These are phyloP conservation scores for Carapus acus DNA, from an alignment of 2,797 vertebrate genomes.

Conservation along the genomic window DNA sequence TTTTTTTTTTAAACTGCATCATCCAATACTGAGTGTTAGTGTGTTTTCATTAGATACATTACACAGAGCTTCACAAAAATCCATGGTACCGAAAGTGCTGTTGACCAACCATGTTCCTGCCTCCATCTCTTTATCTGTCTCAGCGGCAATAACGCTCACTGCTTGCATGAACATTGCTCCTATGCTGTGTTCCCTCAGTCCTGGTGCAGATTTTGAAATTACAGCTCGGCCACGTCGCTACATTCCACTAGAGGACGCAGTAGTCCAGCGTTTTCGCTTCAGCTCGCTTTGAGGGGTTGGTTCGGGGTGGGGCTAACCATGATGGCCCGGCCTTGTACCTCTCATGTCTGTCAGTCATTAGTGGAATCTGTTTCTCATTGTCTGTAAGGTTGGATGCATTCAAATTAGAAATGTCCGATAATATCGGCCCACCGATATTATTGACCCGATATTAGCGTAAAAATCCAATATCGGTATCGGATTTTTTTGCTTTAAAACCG, in stretches of 20 bases:
- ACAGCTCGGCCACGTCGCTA: conserved; percentile 54
- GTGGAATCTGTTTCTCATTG: conserved; percentile 51
- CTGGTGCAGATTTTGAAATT: conserved; percentile 31
- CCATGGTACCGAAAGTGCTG: conserved; percentile 79
- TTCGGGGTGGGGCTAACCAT: too few relatives aligned
- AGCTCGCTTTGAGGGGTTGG: too few relatives aligned
- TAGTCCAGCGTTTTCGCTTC: conserved; percentile 52
- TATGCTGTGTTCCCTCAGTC: conserved; percentile 21
- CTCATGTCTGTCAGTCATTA: conserved; percentile 52
- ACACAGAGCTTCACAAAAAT: conserved; percentile 70
- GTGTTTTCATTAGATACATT: conserved; percentile 71
- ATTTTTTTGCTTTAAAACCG: too few relatives aligned
- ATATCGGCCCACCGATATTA: too few relatives aligned
- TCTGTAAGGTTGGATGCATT: conserved; percentile 61
- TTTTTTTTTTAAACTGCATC: conserved; percentile 68
- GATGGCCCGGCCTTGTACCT: conserved; percentile 56
- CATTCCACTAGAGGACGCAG: conserved; percentile 55
- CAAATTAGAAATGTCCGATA: too few relatives aligned
- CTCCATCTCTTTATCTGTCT: conserved; percentile 26
- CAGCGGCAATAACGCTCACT: conserved; percentile 68
- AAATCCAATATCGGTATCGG: too few relatives aligned
- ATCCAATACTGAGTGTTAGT: conserved; percentile 74
- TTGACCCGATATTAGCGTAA: too few relatives aligned
- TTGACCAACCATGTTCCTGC: conserved; percentile 58
- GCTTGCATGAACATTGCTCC: conserved; percentile 52